Percentiles rank a stretch among this genome's conserved stretches.
These are phyloP conservation scores for Tipula unca DNA, from an alignment of 2,888 invertebrate genomes.

Conservation along the genomic window DNA sequence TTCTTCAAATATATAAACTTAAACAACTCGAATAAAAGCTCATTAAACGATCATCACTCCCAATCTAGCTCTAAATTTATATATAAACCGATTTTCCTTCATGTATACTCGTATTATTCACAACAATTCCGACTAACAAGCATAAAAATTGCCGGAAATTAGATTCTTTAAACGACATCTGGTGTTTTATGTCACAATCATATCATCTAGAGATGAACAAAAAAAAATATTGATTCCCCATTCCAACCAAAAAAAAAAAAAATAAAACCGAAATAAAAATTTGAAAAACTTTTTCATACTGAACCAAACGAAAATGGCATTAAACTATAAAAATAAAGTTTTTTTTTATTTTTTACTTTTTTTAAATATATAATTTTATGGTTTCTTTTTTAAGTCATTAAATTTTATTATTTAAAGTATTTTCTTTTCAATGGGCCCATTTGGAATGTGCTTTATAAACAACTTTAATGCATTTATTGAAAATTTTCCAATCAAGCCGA, in stretches of 20 bases:
- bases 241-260: background rate
- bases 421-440: background rate
- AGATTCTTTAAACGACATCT: background rate
- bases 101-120: background rate
- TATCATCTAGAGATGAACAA: background rate
- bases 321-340: background rate
- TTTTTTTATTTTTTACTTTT: background rate
- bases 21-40: background rate
- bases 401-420: background rate
- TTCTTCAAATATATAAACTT: background rate
- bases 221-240: background rate
- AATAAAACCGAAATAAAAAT: background rate
- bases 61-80: background rate
- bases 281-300: background rate
- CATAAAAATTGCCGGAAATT: background rate
- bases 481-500: constrained; percentile 14
- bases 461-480: background rate
- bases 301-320: background rate
- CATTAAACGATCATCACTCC: background rate
- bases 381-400: background rate
- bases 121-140: background rate
- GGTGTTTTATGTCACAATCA: background rate
- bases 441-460: background rate
- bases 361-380: background rate
- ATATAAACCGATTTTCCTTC: background rate